Percentiles rank a stretch among this genome's conserved stretches.
phyloP scores from a whole-genome alignment of 1,140 invertebrate species.

The Nomia melanderi region DNA sequence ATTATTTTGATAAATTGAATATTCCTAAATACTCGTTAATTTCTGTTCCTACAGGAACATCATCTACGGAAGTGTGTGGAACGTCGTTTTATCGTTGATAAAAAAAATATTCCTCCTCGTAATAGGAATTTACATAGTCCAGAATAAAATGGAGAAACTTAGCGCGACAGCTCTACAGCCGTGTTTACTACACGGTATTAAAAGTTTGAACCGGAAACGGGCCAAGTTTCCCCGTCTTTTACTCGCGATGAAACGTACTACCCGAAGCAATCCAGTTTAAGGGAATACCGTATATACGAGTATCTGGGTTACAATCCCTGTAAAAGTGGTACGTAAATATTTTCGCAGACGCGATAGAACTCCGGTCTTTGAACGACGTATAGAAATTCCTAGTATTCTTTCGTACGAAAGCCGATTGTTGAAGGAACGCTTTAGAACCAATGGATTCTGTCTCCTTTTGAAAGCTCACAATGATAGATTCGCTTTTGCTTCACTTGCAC shows the following conservation, averaged over 20 bases:
- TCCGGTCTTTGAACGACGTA: neutral
- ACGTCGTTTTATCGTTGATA: neutral
- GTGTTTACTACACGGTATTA: slow-evolving; percentile 19
- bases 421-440: neutral
- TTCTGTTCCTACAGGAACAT: neutral
- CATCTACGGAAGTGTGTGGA: neutral
- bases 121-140: neutral
- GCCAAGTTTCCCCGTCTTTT: neutral
- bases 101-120: neutral
- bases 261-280: slow-evolving; percentile 1
- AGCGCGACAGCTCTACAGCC: neutral
- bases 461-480: neutral
- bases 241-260: neutral
- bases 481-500: neutral
- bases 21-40: neutral
- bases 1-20: neutral
- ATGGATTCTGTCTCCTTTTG: neutral
- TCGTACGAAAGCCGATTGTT: neutral
- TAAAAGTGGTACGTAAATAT: slow-evolving; percentile 17
- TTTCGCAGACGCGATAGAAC: neutral
- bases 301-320: slow-evolving; percentile 32
- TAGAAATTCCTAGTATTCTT: slow-evolving; percentile 6
- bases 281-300: neutral
- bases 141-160: slow-evolving; percentile 13
- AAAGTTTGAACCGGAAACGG: slow-evolving; percentile 24